Evolutionary conservation across 1,140 invertebrate species (phyloP), one percentile per base, ranked within the genome.

Genomic region (Nephila pilipes): DNA sequence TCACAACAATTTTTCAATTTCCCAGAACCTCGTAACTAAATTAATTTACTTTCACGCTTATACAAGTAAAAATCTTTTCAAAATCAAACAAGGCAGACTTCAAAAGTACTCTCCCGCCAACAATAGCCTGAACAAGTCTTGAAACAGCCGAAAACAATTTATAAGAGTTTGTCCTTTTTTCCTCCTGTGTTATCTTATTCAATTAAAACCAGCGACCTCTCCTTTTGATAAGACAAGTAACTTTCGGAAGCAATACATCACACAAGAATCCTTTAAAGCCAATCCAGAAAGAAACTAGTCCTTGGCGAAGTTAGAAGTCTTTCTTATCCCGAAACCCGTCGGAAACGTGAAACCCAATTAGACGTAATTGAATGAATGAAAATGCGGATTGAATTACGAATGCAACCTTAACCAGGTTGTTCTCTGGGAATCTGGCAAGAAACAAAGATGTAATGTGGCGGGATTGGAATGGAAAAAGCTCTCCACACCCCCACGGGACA

Each of bases 341-440:
- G n/a, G 63, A 25, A 65, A 65, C 14, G 63, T 29, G 63, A 65
- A 65, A 65, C 63, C 63, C 63, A 65, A 65, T 65, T 65, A 65
- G 63, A 65, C 12, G 63, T 65, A 65, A 65, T 65, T 65, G 63
- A 65, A 65, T 65, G 63, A 29, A n/a, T 65, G 63, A 65, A 46
- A 65, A 65, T 65, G 63, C 63, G 63, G 63, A 65, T 65, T 65
- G 63, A 65, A 65, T 65, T 65, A 65, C 63, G 63, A 65, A 65
- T 65, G 63, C 63, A 65, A 25, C 63, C 63, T 65, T 29, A 65
- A 65, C 63, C 63, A 65, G 63, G 63, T 65, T 65, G 63, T n/a
- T 46, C n/a, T 65, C 25, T 65, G 63, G 25, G 63, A 65, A 65
- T 25, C n/a, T n/a, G n/a, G 25, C 1, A n/a, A 25, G 63, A 65